Conservation (phyloP, 2,113 vertebrate species). For the Vidua macroura region DNA sequence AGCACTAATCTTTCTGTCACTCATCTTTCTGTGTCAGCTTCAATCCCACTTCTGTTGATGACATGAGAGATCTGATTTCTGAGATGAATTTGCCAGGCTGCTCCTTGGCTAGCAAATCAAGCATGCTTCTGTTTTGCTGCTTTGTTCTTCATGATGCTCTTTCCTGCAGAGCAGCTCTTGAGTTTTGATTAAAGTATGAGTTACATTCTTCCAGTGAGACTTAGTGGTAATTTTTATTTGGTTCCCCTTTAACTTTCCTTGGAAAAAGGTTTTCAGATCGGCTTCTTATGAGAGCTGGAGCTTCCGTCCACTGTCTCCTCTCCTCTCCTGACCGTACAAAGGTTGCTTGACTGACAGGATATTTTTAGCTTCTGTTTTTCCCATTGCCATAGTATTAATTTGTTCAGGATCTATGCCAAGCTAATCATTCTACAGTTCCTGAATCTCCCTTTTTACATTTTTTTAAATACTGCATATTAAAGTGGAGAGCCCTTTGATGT, state of each 20-base stretch:
- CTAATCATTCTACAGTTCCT: constrained; percentile 16
- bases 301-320: background rate
- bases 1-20: background rate
- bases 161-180: background rate
- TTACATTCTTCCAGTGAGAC: background rate
- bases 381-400: constrained; percentile 18
- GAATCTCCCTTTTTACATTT: constrained; percentile 29
- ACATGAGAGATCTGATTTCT: background rate
- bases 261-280: background rate
- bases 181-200: background rate
- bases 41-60: background rate
- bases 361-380: constrained; percentile 51
- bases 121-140: background rate
- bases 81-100: background rate
- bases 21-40: background rate
- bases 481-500: constrained; percentile 21
- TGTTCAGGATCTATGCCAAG: constrained; percentile 1
- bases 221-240: background rate
- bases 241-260: background rate
- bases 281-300: background rate
- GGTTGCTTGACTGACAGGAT: constrained; percentile 6
- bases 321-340: background rate
- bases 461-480: constrained; percentile 28
- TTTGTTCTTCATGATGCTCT: background rate
- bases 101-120: background rate